These are phyloP conservation scores for Typhlomys cinereus DNA, from an alignment of 2,113 vertebrate genomes.

Conservation along the genomic window DNA sequence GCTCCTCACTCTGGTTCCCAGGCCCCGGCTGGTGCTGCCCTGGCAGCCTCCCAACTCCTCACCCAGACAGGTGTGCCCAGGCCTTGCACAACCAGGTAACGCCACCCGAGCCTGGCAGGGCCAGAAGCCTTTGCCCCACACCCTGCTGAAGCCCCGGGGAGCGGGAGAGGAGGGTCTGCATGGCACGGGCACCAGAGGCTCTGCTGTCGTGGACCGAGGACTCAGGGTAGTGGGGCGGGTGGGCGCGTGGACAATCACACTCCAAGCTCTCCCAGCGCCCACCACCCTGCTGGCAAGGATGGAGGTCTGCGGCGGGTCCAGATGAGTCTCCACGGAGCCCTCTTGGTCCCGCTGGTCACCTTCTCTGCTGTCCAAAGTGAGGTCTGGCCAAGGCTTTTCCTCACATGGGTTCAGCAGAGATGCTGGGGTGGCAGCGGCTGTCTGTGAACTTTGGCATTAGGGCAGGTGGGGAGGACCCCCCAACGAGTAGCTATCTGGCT, in stretches of 20 bases:
- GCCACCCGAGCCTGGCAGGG: background rate
- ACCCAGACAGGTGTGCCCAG: conserved; percentile 39
- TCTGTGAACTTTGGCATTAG: background rate
- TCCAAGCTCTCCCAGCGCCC: too few relatives aligned
- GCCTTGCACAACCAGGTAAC: conserved; percentile 56
- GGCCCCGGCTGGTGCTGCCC: conserved; percentile 20
- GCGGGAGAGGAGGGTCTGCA: background rate
- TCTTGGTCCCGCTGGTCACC: background rate
- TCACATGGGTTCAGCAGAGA: background rate
- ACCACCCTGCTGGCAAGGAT: too few relatives aligned
- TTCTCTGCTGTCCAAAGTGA: background rate
- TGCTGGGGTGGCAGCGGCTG: too few relatives aligned
- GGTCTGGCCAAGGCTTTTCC: background rate
- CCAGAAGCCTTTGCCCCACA: background rate
- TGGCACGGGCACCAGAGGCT: background rate
- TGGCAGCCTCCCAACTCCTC: conserved; percentile 39
- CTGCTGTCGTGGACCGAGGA: background rate
- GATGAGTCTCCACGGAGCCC: background rate
- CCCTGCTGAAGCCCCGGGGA: background rate
- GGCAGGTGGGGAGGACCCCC: background rate
- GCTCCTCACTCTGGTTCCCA: conserved; percentile 59
- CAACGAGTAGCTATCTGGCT: rapidly evolving
- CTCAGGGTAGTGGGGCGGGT: background rate
- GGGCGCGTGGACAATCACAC: too few relatives aligned
- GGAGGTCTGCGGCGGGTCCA: too few relatives aligned